Conservation (phyloP, 1,140 invertebrate species). For the Augochlora pura region DNA sequence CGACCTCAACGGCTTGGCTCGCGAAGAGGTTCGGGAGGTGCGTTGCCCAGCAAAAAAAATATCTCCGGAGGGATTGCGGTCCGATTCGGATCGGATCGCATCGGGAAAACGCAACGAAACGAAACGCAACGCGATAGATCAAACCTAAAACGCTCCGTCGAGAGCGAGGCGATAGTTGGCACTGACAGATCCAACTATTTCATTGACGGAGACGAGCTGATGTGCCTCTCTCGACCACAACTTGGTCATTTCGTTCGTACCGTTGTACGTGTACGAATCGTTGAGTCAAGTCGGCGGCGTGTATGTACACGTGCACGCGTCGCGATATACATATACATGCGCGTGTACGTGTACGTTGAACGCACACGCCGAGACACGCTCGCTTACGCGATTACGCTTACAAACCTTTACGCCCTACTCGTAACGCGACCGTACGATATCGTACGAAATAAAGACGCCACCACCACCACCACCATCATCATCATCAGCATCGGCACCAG, state of each 20-base stretch:
- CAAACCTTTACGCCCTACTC: constrained; percentile 36
- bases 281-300: constrained; percentile 28
- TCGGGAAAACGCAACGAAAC: too few relatives aligned
- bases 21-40: too few relatives aligned
- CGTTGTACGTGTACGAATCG: constrained; percentile 25
- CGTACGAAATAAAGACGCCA: constrained; percentile 35
- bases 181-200: constrained; percentile 76
- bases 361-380: constrained; percentile 24
- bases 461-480: neutral
- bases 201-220: constrained; percentile 68
- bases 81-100: too few relatives aligned
- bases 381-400: constrained; percentile 41
- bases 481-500: neutral
- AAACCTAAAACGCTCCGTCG: constrained; percentile 62
- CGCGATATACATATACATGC: neutral
- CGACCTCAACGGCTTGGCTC: too few relatives aligned
- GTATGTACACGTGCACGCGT: constrained; percentile 20
- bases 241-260: constrained; percentile 37
- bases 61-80: too few relatives aligned
- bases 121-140: constrained; percentile 43
- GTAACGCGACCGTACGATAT: constrained; percentile 20
- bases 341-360: neutral
- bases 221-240: constrained; percentile 52
- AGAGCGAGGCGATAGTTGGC: constrained; percentile 73
- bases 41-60: too few relatives aligned